Conservation (phyloP, 2,888 invertebrate species). For the Mythimna impura region DNA sequence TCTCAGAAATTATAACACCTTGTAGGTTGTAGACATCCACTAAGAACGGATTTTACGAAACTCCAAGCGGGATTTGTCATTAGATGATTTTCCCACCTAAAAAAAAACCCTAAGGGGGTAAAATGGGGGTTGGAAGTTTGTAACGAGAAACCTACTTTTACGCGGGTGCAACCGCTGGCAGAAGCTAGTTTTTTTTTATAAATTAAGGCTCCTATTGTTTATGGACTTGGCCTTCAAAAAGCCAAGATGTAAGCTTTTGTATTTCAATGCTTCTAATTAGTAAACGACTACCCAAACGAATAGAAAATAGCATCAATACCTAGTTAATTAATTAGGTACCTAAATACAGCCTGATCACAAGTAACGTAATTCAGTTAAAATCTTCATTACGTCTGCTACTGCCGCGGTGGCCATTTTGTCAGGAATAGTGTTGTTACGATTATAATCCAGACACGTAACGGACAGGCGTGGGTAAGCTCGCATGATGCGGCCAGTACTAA, state of each 20-base stretch:
- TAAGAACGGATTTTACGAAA: too few relatives aligned
- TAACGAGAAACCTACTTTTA: too few relatives aligned
- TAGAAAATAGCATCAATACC: not conserved
- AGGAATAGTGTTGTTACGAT: constrained; percentile 44
- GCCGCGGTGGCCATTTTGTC: constrained; percentile 40
- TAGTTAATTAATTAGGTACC: constrained; percentile 24
- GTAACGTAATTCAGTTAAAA: constrained; percentile 39
- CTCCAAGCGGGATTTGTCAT: too few relatives aligned
- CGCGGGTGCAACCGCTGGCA: too few relatives aligned
- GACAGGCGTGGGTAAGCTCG: constrained; percentile 37
- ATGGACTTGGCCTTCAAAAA: not conserved
- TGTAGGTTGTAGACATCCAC: too few relatives aligned
- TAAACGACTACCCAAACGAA: not conserved
- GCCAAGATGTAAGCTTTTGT: not conserved
- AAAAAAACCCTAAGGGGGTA: too few relatives aligned
- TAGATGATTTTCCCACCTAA: too few relatives aligned
- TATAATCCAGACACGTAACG: constrained; percentile 52
- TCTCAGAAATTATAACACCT: too few relatives aligned
- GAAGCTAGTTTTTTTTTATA: too few relatives aligned
- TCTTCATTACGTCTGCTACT: constrained; percentile 41
- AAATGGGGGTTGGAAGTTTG: too few relatives aligned
- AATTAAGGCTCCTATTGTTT: not conserved
- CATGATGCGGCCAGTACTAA: constrained; percentile 37
- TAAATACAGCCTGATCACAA: constrained; percentile 21
- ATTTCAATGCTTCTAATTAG: constrained; percentile 1